Evolutionary conservation across 2,888 invertebrate species (phyloP), one percentile per base, ranked within the genome.

Genomic region (Thecophora atra): DNA sequence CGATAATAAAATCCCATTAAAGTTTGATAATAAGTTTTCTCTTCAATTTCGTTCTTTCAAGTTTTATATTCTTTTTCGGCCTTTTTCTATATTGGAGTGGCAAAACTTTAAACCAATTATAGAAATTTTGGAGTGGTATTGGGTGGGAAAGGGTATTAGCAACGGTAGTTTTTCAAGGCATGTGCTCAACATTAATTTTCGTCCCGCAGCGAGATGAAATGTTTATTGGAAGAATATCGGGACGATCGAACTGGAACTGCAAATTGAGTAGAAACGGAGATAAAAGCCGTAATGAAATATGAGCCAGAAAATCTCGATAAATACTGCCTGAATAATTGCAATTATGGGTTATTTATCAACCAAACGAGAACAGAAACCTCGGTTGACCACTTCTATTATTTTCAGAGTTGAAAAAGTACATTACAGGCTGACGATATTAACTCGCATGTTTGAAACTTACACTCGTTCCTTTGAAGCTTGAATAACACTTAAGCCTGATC

Each of bases 1-100:
- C 70, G 63, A 63, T 70, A 70, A 63, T 63, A 63, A 70, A 70
- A 70, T 70, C 63, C 63, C 70, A 70, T 70, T 63, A 70, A 70
- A 70, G 62, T 70, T 70, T 70, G 70, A 70, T 70, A 42, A 70
- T 70, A 63, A 70, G 70, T 63, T 63, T 70, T 70, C 19, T 63
- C 37, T 21, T 11, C 21, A 68, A 42, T 58, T 44, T 68, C 42
- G 21, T 21, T 44, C 42, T 21, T n/a, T n/a, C 58, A 17, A 19
- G 15, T 66, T 51, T 56, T 47, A 42, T 24, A 58, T 42, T 42
- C 58, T 68, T 58, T 56, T 21, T 28, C 17, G 3, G 17, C 58
- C 28, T 5, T 58, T 54, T 67, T 67, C 42, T 56, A 17, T 24
- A 37, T 37, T 13, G 28, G n/a, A 21, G 13, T 6, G 5, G 63